Evolutionary conservation across 2,888 invertebrate species (phyloP).

Genomic region (Drosophila conformis): DNA sequence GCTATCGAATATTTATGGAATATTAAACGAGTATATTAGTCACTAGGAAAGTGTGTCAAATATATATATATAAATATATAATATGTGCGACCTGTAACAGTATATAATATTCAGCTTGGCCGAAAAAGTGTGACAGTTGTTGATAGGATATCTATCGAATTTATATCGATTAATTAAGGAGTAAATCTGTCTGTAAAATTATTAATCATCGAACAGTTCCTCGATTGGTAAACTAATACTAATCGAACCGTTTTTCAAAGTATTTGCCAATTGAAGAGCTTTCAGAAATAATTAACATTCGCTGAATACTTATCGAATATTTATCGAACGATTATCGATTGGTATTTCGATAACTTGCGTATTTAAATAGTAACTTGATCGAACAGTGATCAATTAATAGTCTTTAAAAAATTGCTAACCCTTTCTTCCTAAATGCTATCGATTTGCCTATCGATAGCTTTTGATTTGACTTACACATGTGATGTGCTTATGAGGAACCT

Average conservation of each 20-base stretch:
- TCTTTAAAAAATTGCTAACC: not conserved
- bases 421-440: not conserved
- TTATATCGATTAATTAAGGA: not conserved
- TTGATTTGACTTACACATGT: not conserved
- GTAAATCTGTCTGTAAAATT: not conserved
- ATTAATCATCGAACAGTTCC: not conserved
- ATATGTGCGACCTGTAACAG: not conserved
- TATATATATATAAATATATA: too few species aligned
- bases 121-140: not conserved
- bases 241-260: not conserved
- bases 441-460: not conserved
- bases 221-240: not conserved
- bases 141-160: not conserved
- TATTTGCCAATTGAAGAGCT: not conserved
- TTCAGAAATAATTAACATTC: not conserved
- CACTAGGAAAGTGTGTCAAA: too few species aligned
- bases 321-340: not conserved
- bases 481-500: not conserved
- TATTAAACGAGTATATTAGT: too few species aligned
- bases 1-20: not conserved
- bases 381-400: not conserved
- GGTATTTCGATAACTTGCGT: not conserved
- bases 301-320: slow-evolving; percentile 1
- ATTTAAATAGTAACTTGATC: not conserved
- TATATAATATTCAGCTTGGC: not conserved